Percentiles rank a stretch among this genome's conserved stretches.
Conservation (phyloP, 2,113 vertebrate genomes). For the Dasyurus viverrinus region DNA sequence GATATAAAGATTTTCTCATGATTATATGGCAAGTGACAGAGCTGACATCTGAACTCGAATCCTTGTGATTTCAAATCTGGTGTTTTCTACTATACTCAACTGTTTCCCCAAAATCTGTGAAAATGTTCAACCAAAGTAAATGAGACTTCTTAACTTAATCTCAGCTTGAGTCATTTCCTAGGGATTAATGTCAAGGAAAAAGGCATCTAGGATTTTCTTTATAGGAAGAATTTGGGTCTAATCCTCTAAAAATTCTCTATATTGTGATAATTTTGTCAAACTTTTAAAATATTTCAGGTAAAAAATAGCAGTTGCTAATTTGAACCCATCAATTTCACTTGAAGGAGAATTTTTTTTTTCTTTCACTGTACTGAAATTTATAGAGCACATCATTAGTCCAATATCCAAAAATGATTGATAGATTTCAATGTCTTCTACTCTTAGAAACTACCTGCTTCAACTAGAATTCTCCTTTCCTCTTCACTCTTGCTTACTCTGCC, state of each 20-base stretch:
- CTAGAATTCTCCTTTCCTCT: not conserved
- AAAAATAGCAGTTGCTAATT: not conserved
- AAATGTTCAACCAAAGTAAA: conserved; percentile 51
- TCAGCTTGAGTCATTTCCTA: conserved; percentile 56
- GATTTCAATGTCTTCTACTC: not conserved
- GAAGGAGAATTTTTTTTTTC: not conserved
- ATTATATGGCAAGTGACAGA: conserved; percentile 56
- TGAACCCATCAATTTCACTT: not conserved
- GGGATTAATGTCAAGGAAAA: conserved; percentile 46
- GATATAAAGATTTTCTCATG: conserved; percentile 40
- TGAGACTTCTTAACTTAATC: conserved; percentile 51
- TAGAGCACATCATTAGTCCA: not conserved
- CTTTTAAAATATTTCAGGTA: not conserved
- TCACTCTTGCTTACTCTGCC: not conserved
- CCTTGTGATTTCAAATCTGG: conserved; percentile 44
- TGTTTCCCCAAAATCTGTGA: not conserved
- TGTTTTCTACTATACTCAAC: not conserved
- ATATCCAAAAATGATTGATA: not conserved
- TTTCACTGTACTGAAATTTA: not conserved
- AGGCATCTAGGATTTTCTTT: conserved; percentile 18
- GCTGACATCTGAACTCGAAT: conserved; percentile 47
- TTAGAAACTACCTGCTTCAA: not conserved
- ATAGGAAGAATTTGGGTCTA: not conserved
- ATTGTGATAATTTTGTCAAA: conserved; percentile 15
- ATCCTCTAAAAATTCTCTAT: conserved; percentile 50